Evolutionary conservation across 2,888 invertebrate species (phyloP).

Genomic region (Eilema griseolum): DNA sequence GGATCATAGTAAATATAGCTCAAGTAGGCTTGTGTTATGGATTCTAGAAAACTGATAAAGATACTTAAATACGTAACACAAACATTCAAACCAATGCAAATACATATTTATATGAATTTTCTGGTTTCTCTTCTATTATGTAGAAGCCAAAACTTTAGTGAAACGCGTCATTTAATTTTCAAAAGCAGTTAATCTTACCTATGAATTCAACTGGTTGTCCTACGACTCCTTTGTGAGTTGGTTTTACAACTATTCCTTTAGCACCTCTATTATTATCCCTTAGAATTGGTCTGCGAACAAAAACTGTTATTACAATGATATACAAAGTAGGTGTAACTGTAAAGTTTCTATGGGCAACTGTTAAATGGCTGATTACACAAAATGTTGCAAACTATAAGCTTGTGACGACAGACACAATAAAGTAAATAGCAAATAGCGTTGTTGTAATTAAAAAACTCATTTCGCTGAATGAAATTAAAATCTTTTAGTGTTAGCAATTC

Average conservation of each 20-base stretch:
- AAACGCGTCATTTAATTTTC: neutral
- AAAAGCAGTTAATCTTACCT: slow-evolving; percentile 85
- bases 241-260: slow-evolving; percentile 94
- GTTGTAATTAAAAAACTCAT: slow-evolving; percentile 31
- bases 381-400: slow-evolving; percentile 34
- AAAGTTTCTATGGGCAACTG: slow-evolving; percentile 21
- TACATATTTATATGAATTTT: no score
- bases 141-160: no score
- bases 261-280: slow-evolving; percentile 92
- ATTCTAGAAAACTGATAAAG: no score
- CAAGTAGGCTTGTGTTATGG: no score
- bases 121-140: no score
- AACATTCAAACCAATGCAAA: no score
- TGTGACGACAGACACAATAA: slow-evolving; percentile 30
- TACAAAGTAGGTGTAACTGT: slow-evolving; percentile 24
- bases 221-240: slow-evolving; percentile 91
- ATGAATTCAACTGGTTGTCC: slow-evolving; percentile 98
- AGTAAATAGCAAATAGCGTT: slow-evolving; percentile 14
- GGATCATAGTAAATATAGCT: no score
- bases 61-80: no score
- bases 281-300: slow-evolving; percentile 80
- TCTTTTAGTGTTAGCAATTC: slow-evolving; percentile 45
- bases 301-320: slow-evolving; percentile 37
- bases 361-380: slow-evolving; percentile 30
- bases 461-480: slow-evolving; percentile 39